phyloP scores from a whole-genome alignment of 2,113 vertebrate species.

The Podarcis raffonei region DNA sequence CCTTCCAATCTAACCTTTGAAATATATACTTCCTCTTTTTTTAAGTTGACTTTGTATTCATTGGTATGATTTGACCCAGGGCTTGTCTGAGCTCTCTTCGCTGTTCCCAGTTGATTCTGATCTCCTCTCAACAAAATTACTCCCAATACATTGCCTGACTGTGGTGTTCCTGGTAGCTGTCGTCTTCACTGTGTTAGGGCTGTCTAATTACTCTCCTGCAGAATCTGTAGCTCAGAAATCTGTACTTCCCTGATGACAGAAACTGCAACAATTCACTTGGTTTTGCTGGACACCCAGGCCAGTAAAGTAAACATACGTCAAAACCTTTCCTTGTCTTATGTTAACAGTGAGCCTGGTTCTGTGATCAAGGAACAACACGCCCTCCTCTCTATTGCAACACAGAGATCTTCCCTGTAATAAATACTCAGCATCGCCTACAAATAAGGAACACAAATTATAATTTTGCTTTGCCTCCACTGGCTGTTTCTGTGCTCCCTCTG shows the following conservation, averaged over 20 bases:
- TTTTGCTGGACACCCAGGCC: background rate
- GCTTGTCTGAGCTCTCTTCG: background rate
- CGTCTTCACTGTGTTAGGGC: background rate
- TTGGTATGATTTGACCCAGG: background rate
- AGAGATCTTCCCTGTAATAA: background rate
- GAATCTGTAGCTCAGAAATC: background rate
- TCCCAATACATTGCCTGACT: background rate
- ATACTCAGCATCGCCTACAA: rapidly evolving
- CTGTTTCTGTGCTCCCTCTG: slow-evolving; percentile 52
- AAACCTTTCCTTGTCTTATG: background rate
- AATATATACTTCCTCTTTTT: background rate
- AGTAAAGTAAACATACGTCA: too few relatives aligned
- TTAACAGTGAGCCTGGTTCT: background rate
- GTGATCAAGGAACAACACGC: background rate
- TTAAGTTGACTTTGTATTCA: background rate
- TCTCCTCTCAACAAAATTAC: background rate
- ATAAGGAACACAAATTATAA: background rate
- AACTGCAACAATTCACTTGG: background rate
- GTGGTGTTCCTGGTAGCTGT: too few relatives aligned
- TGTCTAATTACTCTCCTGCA: background rate
- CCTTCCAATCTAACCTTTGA: background rate
- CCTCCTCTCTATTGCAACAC: background rate
- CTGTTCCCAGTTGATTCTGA: background rate
- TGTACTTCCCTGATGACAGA: background rate
- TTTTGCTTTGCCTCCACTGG: background rate